Evolutionary conservation across 2,888 invertebrate species (phyloP).

Genomic region (Ethmia dodecea): DNA sequence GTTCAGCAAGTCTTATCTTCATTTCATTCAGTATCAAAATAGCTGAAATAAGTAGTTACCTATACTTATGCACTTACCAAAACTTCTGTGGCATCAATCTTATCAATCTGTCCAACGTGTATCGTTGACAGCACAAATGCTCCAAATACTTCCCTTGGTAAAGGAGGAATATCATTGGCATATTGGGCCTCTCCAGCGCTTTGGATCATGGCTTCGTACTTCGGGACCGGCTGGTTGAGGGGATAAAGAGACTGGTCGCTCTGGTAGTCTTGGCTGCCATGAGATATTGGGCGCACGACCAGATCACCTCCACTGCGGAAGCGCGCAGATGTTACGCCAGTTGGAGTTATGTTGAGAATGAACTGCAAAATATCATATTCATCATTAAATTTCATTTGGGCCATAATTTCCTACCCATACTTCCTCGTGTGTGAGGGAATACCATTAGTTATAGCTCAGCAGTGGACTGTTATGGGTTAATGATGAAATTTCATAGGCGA

Average conservation of each 20-base stretch:
- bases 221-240: constrained; percentile 81
- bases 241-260: constrained; percentile 81
- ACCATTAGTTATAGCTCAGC: too few relatives aligned
- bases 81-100: constrained; percentile 77
- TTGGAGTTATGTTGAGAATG: constrained; percentile 70
- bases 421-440: too few relatives aligned
- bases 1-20: too few relatives aligned
- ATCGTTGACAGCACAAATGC: constrained; percentile 81
- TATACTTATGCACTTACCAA: constrained; percentile 66
- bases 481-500: too few relatives aligned
- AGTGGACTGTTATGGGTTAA: too few relatives aligned
- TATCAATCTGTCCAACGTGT: constrained; percentile 73
- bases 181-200: constrained; percentile 83
- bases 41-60: background rate
- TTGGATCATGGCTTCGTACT: constrained; percentile 79
- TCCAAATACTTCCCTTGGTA: constrained; percentile 80
- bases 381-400: too few relatives aligned
- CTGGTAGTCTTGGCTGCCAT: constrained; percentile 77
- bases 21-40: background rate
- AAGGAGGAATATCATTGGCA: constrained; percentile 78
- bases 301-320: constrained; percentile 71
- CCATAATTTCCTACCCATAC: too few relatives aligned
- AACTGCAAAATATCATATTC: constrained; percentile 61
- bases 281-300: constrained; percentile 77
- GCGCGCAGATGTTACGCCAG: constrained; percentile 41